Percentiles rank a stretch among this genome's conserved stretches.
Conservation (phyloP, 2,888 invertebrate species). For the Drosophila birchii region DNA sequence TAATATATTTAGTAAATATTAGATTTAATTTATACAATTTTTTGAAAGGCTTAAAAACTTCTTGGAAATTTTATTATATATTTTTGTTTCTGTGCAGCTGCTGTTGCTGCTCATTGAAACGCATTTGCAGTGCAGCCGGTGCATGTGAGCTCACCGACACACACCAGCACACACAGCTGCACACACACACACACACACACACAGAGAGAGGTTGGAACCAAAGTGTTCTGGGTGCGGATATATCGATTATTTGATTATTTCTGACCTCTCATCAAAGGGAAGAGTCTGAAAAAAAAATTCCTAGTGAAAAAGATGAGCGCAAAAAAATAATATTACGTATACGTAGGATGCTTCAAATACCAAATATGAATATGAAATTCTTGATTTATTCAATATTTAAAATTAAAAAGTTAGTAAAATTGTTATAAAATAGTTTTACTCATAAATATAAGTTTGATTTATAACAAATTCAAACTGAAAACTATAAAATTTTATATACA, state of each 20-base stretch:
- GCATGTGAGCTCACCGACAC: conserved; percentile 29
- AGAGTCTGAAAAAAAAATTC: conserved; percentile 1
- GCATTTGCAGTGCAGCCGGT: conserved; percentile 59
- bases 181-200: neutral
- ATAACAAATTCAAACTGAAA: too few relatives aligned
- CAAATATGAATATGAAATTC: neutral
- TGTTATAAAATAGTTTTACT: too few relatives aligned
- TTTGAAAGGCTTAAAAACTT: neutral
- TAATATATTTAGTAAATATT: neutral
- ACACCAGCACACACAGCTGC: conserved; percentile 11
- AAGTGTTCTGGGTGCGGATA: conserved; percentile 15
- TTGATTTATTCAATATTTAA: neutral
- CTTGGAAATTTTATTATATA: neutral
- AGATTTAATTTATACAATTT: too few relatives aligned
- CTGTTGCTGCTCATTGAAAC: conserved; percentile 66
- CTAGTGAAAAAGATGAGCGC: neutral
- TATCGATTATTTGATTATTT: conserved; percentile 45
- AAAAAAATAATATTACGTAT: conserved; percentile 3
- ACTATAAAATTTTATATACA: too few relatives aligned
- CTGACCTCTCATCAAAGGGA: conserved; percentile 35
- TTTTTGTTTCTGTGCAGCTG: conserved; percentile 5
- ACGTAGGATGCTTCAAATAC: neutral
- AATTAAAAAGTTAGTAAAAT: neutral
- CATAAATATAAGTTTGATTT: too few relatives aligned
- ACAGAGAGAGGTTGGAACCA: neutral